Evolutionary conservation across 2,888 invertebrate genomes (phyloP).

Genomic region (Cryptophagus acutangulus): DNA sequence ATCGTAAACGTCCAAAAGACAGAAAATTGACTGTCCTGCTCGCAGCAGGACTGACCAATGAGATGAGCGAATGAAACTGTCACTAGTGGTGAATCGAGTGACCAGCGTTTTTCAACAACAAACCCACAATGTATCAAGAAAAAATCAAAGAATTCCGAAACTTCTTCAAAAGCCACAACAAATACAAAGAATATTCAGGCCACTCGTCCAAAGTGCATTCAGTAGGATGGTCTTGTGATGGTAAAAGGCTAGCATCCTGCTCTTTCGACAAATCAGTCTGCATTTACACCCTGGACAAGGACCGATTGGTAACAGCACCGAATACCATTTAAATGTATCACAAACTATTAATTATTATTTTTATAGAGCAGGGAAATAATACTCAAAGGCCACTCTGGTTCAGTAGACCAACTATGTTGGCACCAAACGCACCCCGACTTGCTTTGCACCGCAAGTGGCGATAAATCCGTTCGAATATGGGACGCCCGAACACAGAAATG

Average conservation of each 20-base stretch:
- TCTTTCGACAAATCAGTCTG: conserved; percentile 95
- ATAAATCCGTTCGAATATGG: conserved; percentile 97
- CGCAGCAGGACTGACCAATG: no score
- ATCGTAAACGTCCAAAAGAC: no score
- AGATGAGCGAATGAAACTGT: no score
- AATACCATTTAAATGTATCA: conserved; percentile 39
- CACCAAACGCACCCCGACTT: conserved; percentile 88
- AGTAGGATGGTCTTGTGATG: conserved; percentile 96
- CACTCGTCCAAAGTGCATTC: conserved; percentile 93
- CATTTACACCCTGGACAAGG: conserved; percentile 81
- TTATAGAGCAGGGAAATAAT: conserved; percentile 75
- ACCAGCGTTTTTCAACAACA: no score
- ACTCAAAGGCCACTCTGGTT: conserved; percentile 90
- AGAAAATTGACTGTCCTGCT: no score
- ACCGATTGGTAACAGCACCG: conserved; percentile 87
- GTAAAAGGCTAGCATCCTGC: conserved; percentile 85
- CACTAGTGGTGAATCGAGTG: no score
- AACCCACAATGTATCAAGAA: conserved; percentile 33
- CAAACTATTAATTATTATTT: conserved; percentile 10
- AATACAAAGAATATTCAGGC: conserved; percentile 78
- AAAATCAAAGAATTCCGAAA: conserved; percentile 62
- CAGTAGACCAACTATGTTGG: conserved; percentile 97
- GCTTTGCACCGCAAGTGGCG: conserved; percentile 93
- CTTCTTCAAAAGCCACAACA: conserved; percentile 73
- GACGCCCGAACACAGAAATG: conserved; percentile 88